Conservation (phyloP, 92 coral and sea anemone genomes). For the Phenganax stokvisi region DNA sequence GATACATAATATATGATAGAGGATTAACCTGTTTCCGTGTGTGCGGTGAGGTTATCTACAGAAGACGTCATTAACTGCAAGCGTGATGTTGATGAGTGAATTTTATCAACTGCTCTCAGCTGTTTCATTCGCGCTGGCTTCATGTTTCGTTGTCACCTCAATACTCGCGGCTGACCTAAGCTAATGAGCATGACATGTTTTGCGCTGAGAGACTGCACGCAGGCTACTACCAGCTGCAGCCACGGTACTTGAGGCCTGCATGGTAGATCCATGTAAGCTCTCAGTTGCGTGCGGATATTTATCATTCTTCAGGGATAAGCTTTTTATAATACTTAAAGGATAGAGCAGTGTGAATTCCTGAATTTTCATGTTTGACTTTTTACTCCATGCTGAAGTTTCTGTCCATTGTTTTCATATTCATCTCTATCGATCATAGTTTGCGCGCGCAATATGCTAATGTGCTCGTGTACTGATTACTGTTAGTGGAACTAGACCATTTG, state of each 20-base stretch:
- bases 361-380: background rate
- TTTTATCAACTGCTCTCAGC: conserved; percentile 33
- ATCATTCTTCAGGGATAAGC: conserved; percentile 32
- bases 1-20: background rate
- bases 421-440: background rate
- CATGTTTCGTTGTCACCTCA: conserved; percentile 1
- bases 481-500: background rate
- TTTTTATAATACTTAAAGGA: conserved; percentile 9
- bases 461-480: background rate
- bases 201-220: too few relatives aligned
- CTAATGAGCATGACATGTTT: background rate
- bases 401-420: background rate
- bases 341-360: conserved; percentile 24
- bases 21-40: background rate
- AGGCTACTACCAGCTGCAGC: background rate
- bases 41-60: conserved; percentile 12
- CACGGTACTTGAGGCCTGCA: background rate
- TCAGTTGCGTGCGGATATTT: background rate
- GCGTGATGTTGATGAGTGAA: conserved; percentile 33
- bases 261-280: background rate
- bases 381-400: background rate
- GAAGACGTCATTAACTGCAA: conserved; percentile 13
- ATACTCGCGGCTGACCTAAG: background rate
- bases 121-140: conserved; percentile 23
- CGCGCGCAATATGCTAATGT: background rate